Evolutionary conservation across 2,888 invertebrate genomes (phyloP), one percentile per base, ranked within the genome.

Genomic region (Congeria kusceri): DNA sequence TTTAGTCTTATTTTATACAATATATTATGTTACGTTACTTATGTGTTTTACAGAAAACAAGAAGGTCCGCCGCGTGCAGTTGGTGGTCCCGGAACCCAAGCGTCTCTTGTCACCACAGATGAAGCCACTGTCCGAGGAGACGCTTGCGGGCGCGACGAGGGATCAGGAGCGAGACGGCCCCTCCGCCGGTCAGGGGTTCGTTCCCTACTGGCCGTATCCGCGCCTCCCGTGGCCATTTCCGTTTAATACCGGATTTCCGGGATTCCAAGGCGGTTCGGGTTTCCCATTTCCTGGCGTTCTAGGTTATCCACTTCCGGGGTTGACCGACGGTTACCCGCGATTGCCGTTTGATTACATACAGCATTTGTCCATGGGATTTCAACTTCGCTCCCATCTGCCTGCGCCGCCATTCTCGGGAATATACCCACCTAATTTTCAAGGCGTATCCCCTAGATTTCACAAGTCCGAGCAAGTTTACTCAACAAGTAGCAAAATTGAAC

Each of bases 41-140:
- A 13, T 53, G n/a, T 39, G 25, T 2, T 53, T 53, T 18, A 5
- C 53, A 53, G 53, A 53, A 66, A 56, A 53, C 25, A 56, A 44
- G 11, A 58, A 56, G 39, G 23, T 39, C 28, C 57, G 67, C 3
- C 49, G 67, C 15, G 67, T 67, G 25, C 67, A 67, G 58, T 44
- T 80, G 28, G 75, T 80, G 5, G 67, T 80, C 0, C 80, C 80
- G 1, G 80, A 75, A 53, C 80, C 80, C 0, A 75, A 72, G 27
- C 58, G 76, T 28, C 28, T 65, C 4, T 64, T 64, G 23, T 71
- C 67, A 57, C 39, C 58, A 1, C 46, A 62, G n/a, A 23, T 58
- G 23, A 58, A 47, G 53, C 25, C 20, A 9, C 20, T 53, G 9
- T 9, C 4, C 20, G 23, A 53, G 23, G 53, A 23, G 53, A 39